Evolutionary conservation across 2,797 vertebrate species (phyloP).

Genomic region (Acipenser ruthenus): DNA sequence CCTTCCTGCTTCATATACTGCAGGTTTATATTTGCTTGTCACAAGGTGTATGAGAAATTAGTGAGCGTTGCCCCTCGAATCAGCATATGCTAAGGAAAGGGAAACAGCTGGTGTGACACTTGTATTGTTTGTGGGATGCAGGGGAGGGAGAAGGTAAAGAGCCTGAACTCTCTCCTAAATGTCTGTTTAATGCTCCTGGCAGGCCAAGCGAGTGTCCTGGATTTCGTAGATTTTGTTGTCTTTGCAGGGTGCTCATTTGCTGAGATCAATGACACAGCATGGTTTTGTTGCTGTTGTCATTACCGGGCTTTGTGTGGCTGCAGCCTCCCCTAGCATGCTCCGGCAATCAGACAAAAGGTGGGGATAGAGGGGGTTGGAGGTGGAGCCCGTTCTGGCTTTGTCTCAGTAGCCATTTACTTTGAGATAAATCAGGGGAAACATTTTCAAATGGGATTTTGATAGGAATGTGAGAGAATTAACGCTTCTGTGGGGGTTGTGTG

Average conservation of each 20-base stretch:
- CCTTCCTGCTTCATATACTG: background rate
- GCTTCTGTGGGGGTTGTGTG: slow-evolving; percentile 14
- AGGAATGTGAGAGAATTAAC: slow-evolving; percentile 8
- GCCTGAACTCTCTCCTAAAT: slow-evolving; percentile 12
- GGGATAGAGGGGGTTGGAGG: slow-evolving; percentile 15
- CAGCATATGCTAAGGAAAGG: slow-evolving; percentile 50
- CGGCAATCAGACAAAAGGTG: slow-evolving; percentile 17
- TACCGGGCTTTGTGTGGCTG: slow-evolving; percentile 25
- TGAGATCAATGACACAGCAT: slow-evolving; percentile 25
- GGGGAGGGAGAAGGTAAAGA: slow-evolving; percentile 17
- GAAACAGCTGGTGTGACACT: slow-evolving; percentile 50
- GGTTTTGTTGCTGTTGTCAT: slow-evolving; percentile 22
- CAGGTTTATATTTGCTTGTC: slow-evolving; percentile 25
- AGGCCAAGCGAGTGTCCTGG: slow-evolving; percentile 1
- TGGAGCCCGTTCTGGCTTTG: slow-evolving; percentile 20
- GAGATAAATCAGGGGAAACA: slow-evolving; percentile 19
- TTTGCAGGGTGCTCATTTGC: slow-evolving; percentile 22
- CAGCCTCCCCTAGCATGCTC: slow-evolving; percentile 14
- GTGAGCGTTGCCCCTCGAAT: slow-evolving; percentile 40
- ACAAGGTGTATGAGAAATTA: slow-evolving; percentile 39
- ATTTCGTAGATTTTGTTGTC: slow-evolving; percentile 27
- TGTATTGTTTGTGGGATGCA: background rate
- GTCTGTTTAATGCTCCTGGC: slow-evolving; percentile 12
- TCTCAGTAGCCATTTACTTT: slow-evolving; percentile 27
- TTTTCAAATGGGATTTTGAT: background rate